Base-by-base conservation (phyloP, 2,888 invertebrate genomes). In the Argynnis bischoffii region DNA sequence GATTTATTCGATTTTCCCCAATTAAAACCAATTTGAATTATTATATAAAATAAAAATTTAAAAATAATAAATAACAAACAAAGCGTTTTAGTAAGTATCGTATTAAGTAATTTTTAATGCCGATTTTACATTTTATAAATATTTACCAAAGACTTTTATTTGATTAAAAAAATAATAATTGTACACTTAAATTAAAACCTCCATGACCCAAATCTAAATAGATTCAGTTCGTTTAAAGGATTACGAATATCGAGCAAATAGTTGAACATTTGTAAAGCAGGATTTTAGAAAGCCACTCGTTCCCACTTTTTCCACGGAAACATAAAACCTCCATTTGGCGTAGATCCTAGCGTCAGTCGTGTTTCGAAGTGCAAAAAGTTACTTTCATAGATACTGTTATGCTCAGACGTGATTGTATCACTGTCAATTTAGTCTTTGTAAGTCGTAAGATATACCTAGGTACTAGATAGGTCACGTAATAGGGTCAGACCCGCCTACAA, bases 401-500 rank as follows among this genome's bases (percentile, higher is more conserved):
- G 50, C 48, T 50, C 48, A 14, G 51, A 64, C 57, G 64, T 47
- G 63, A 50, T 48, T 60, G 55, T 60, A 51, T 69, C 60, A 53
- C 61, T 69, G 66, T 71, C 71, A 67, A 71, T 67, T 55, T 64
- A 46, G 21, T 41, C n/a, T n/a, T 41, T 11, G 35, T 11, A 41
- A 41, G 35, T 26, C 26, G 26, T 26, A 4, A 41, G 8, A 11
- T 41, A 26, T 47, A 26, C 48, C 55, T 55, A 26, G 26, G 55
- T 55, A n/a, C 59, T 59, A 48, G 59, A 6, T 48, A 31, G 26
- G 48, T 48, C 48, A 59, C 47, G 59, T 59, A 47, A 47, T 59
- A n/a, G 3, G 54, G 57, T 41, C 57, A 63, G 50, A 61, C 55
- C 8, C n/a, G 55, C 1, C 14, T 31, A 54, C 5, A 31, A n/a